These are phyloP conservation scores for Xylophagus ater DNA, from an alignment of 2,888 invertebrate genomes.

Conservation along the genomic window DNA sequence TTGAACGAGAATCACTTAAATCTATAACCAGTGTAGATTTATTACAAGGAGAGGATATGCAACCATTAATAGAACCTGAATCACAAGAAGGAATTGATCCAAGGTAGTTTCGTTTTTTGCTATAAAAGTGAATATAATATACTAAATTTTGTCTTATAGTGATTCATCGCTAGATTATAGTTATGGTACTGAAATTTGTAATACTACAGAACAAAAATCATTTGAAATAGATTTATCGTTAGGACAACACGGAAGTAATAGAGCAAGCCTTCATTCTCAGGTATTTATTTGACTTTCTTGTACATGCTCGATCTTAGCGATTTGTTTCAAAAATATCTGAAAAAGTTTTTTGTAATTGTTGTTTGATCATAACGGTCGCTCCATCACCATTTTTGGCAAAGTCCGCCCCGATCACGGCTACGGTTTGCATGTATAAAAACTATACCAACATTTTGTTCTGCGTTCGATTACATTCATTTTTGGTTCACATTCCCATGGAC, in stretches of 20 bases:
- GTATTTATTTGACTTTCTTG: too few relatives aligned
- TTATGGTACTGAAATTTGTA: constrained; percentile 26
- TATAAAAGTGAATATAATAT: not conserved
- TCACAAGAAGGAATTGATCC: constrained; percentile 33
- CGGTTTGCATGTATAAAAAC: too few relatives aligned
- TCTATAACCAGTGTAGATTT: constrained; percentile 31
- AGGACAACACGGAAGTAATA: constrained; percentile 1
- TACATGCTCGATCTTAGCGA: too few relatives aligned
- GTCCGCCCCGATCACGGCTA: too few relatives aligned
- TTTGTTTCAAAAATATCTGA: not conserved
- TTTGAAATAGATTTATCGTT: constrained; percentile 9
- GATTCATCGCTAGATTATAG: constrained; percentile 51
- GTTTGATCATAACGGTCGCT: too few relatives aligned
- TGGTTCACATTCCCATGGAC: too few relatives aligned
- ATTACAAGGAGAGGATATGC: constrained; percentile 40
- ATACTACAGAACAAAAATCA: constrained; percentile 1
- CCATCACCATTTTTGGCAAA: too few relatives aligned
- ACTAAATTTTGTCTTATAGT: constrained; percentile 27
- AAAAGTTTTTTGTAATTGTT: not conserved
- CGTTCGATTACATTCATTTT: too few relatives aligned
- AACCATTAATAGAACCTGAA: constrained; percentile 41
- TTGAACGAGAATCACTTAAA: constrained; percentile 30
- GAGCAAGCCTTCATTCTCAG: constrained; percentile 2
- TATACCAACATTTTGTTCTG: too few relatives aligned
- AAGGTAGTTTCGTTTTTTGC: constrained; percentile 23